Evolutionary conservation across 1,140 invertebrate species (phyloP).

Genomic region (Frieseomelitta varia): DNA sequence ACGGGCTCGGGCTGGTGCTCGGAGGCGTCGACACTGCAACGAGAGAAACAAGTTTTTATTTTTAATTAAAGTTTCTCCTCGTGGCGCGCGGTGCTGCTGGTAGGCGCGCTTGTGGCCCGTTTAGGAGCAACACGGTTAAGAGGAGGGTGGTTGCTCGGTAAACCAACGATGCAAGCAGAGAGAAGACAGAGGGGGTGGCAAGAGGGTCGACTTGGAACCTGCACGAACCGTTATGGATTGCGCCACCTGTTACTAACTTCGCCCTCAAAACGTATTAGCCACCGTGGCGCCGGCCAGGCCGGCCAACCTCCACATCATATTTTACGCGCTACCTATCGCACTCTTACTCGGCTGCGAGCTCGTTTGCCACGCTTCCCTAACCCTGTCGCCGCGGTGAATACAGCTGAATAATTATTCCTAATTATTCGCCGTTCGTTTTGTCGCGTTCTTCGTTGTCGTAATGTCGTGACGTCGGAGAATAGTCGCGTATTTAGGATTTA

Average conservation of each 20-base stretch:
- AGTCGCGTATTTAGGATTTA: conserved; percentile 6
- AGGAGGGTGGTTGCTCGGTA: neutral
- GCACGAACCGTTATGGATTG: conserved; percentile 75
- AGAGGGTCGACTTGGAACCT: conserved; percentile 19
- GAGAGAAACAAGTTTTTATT: conserved; percentile 68
- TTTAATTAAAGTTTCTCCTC: conserved; percentile 74
- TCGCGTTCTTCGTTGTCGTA: neutral
- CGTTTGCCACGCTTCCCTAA: conserved; percentile 5
- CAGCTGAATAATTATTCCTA: conserved; percentile 78
- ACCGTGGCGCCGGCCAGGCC: conserved; percentile 64
- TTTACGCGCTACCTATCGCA: conserved; percentile 67
- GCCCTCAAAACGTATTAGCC: conserved; percentile 76
- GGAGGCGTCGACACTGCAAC: conserved; percentile 83
- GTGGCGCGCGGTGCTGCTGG: neutral
- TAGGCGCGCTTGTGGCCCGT: conserved; percentile 48
- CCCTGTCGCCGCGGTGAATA: conserved; percentile 53
- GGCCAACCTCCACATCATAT: conserved; percentile 77
- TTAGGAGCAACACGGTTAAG: neutral
- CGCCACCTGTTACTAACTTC: conserved; percentile 81
- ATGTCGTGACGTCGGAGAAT: neutral
- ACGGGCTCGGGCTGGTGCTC: conserved; percentile 83
- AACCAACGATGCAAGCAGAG: neutral
- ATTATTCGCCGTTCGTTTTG: conserved; percentile 72
- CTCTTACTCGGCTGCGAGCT: neutral
- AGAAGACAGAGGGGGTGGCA: conserved; percentile 34